Evolutionary conservation across 2,888 invertebrate species (phyloP).

Genomic region (Drosophila macrospina): DNA sequence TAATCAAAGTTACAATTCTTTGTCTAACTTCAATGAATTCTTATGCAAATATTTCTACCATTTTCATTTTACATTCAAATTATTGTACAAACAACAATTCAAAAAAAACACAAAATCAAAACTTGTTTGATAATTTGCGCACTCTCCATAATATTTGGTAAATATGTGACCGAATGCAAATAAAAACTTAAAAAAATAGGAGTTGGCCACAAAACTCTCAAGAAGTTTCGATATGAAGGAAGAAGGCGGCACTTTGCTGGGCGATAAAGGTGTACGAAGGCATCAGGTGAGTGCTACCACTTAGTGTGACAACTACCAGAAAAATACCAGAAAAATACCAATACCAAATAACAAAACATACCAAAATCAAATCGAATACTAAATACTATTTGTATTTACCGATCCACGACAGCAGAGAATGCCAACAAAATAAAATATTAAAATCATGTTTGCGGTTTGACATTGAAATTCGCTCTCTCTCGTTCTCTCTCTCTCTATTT

Average conservation of each 20-base stretch:
- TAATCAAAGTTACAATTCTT: constrained; percentile 49
- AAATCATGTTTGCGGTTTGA: constrained; percentile 57
- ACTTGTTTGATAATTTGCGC: constrained; percentile 63
- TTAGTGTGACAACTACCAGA: constrained; percentile 53
- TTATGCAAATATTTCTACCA: constrained; percentile 80
- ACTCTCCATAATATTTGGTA: constrained; percentile 56
- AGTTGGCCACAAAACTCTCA: constrained; percentile 94
- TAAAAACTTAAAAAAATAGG: constrained; percentile 86
- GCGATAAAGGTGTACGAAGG: constrained; percentile 89
- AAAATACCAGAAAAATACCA: constrained; percentile 29
- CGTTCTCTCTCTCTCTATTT: constrained; percentile 31
- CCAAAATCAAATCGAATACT: constrained; percentile 10
- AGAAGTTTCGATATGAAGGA: constrained; percentile 96
- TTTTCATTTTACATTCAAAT: constrained; percentile 75
- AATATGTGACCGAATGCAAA: constrained; percentile 55
- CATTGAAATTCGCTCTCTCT: constrained; percentile 35
- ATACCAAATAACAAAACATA: constrained; percentile 22
- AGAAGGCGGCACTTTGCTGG: constrained; percentile 90
- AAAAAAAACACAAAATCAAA: constrained; percentile 49
- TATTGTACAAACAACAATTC: constrained; percentile 56
- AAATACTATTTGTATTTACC: constrained; percentile 30
- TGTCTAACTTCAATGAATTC: constrained; percentile 65
- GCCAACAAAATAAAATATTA: constrained; percentile 55
- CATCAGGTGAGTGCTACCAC: constrained; percentile 86
- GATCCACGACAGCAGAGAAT: constrained; percentile 64